Evolutionary conservation across 2,113 vertebrate genomes (phyloP), one percentile per base, ranked within the genome.

Genomic region (Callionymus lyra): DNA sequence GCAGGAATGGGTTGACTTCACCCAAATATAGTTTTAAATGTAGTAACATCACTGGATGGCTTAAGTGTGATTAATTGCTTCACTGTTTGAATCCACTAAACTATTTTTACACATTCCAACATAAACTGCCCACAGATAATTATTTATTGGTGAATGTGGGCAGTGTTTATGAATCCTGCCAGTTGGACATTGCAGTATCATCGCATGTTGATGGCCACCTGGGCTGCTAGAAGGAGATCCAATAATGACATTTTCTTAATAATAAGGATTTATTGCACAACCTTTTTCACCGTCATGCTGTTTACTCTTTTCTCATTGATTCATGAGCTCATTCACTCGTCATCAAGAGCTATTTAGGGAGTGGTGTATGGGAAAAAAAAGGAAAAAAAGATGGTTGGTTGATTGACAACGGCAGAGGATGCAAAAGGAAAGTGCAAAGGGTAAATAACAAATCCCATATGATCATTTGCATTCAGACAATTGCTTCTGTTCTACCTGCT

Each of bases 401-500:
- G 58, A 57, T 31, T 54, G 62, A 61, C 61, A 72, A 53, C 56
- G 38, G 54, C 41, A 46, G 8, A 19, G 31, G 16, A 56, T 21
- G 13, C 36, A 32, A 37, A 17, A 54, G 41, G 50, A 51, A 41
- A n/a, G n/a, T n/a, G n/a, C n/a, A n/a, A 70, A 60, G 53, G n/a
- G 6, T 32, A 17, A 34, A 72, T 53, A 67, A 70, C 56, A 69
- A 57, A 45, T 65, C 53, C 42, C 70, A 68, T 51, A 57, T 46
- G 56, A 62, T 45, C 52, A 70, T 77, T 72, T 67, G 65, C 64
- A 75, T 73, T 74, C 63, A 63, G 46, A 72, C 74, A 65, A 65
- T 62, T 16, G 34, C 56, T 68, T 43, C 12, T 37, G 47, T 53
- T 41, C 46, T 39, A 41, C 58, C 47, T 13, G 43, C 38, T 67